These are phyloP conservation scores for Mellilla xanthometata DNA, from an alignment of 2,888 invertebrate species.

Conservation along the genomic window DNA sequence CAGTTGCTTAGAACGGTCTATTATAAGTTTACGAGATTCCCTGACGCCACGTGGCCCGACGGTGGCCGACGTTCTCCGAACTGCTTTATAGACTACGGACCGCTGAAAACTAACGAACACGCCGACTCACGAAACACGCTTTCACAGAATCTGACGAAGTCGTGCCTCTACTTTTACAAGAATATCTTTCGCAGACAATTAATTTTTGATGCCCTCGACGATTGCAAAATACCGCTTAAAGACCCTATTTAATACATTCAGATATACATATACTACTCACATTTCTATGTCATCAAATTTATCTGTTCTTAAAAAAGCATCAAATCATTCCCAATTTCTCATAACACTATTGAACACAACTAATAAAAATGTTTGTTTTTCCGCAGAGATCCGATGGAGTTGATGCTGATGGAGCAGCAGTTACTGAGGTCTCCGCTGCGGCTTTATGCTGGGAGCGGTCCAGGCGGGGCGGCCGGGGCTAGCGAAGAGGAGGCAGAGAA, in stretches of 20 bases:
- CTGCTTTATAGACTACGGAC: conserved; percentile 73
- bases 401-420: conserved; percentile 90
- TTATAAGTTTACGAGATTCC: conserved; percentile 29
- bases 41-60: conserved; percentile 33
- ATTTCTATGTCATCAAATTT: neutral
- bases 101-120: conserved; percentile 72
- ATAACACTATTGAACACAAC: neutral
- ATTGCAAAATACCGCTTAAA: neutral
- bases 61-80: conserved; percentile 67
- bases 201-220: conserved; percentile 1
- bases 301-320: conserved; percentile 26
- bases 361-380: neutral
- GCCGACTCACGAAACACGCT: conserved; percentile 50
- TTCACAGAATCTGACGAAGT: conserved; percentile 49
- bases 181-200: conserved; percentile 20
- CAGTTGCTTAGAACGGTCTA: conserved; percentile 8
- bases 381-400: conserved; percentile 90
- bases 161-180: conserved; percentile 11
- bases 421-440: conserved; percentile 85
- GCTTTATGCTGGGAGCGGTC: conserved; percentile 85
- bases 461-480: conserved; percentile 79
- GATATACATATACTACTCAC: no score
- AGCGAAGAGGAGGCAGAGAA: conserved; percentile 82
- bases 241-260: no score
- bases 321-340: conserved; percentile 12